Percentiles rank a stretch among this genome's conserved stretches.
These are phyloP conservation scores for Syrphus vitripennis DNA, from an alignment of 2,888 invertebrate genomes.

Conservation along the genomic window DNA sequence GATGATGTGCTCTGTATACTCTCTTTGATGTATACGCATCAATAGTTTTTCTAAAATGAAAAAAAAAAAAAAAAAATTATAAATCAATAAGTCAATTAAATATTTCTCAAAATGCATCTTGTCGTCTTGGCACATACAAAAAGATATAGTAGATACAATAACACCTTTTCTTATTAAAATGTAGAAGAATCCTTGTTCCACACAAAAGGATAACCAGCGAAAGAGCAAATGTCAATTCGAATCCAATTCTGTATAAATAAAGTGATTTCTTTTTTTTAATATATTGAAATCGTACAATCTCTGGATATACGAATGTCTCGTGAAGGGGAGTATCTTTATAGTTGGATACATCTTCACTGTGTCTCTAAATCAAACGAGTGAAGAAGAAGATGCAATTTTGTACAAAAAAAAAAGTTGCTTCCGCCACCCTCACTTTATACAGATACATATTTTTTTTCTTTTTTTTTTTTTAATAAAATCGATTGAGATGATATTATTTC, in stretches of 20 bases:
- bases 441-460: neutral
- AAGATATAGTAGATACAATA: neutral
- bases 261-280: neutral
- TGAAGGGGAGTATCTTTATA: conserved; percentile 4
- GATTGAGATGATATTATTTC: conserved; percentile 62
- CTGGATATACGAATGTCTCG: conserved; percentile 10
- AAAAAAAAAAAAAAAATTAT: too few relatives aligned
- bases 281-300: conserved; percentile 9
- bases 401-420: neutral
- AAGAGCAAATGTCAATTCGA: conserved; percentile 51
- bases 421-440: conserved; percentile 13
- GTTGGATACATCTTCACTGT: neutral
- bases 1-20: neutral
- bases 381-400: conserved; percentile 25
- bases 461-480: conserved; percentile 22
- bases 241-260: conserved; percentile 44
- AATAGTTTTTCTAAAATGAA: neutral
- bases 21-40: neutral
- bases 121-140: neutral
- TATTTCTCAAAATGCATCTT: neutral
- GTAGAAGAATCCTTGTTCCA: neutral
- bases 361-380: neutral
- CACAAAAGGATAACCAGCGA: conserved; percentile 28
- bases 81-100: conserved; percentile 30
- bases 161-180: neutral